Conservation (phyloP, 2,888 invertebrate genomes). For the Neuroscelio doddi region DNA sequence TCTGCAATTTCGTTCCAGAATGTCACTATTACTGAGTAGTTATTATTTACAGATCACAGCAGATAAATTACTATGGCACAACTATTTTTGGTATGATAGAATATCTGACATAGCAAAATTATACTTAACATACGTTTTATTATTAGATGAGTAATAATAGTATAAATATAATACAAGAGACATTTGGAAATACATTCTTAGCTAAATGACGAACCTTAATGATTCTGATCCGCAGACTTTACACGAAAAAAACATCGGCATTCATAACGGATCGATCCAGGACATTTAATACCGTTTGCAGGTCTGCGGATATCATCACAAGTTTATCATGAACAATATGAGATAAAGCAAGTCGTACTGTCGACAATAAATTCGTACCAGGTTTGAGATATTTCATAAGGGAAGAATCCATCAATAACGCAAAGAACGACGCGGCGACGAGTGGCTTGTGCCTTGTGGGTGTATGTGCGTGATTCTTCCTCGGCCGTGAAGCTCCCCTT, state of each 20-base stretch:
- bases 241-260: constrained; percentile 34
- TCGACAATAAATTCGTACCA: constrained; percentile 70
- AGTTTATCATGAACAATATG: constrained; percentile 71
- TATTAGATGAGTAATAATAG: constrained; percentile 34
- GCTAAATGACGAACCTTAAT: constrained; percentile 35
- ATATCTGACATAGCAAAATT: not conserved
- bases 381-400: constrained; percentile 71
- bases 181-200: constrained; percentile 34
- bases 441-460: constrained; percentile 39
- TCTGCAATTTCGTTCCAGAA: no score
- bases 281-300: constrained; percentile 46
- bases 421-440: constrained; percentile 39
- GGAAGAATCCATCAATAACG: constrained; percentile 72
- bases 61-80: no score
- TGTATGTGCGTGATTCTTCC: constrained; percentile 53
- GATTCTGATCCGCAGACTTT: constrained; percentile 36
- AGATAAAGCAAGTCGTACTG: constrained; percentile 70
- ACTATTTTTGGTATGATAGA: not conserved
- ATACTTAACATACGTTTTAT: constrained; percentile 35
- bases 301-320: constrained; percentile 63
- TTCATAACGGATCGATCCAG: constrained; percentile 34
- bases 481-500: constrained; percentile 55
- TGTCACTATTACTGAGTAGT: no score
- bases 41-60: no score
- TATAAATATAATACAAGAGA: constrained; percentile 37